Base-by-base conservation (phyloP, 2,797 vertebrate species). In the Chrysocyon brachyurus region DNA sequence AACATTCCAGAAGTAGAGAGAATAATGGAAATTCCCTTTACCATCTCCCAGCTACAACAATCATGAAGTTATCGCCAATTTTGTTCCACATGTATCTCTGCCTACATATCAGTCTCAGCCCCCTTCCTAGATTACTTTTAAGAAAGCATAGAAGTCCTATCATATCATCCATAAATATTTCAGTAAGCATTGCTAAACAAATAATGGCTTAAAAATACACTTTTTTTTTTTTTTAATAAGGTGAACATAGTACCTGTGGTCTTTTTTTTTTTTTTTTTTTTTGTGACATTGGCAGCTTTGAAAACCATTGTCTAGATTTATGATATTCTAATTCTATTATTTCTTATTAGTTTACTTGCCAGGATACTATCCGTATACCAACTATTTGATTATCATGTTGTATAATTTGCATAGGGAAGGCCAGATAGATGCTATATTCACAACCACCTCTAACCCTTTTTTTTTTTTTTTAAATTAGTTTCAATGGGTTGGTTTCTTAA, bases 111-210 rank as follows among this genome's bases (percentile, higher is more conserved):
- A 26, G 77, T 72, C 16, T 87, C 5, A 63, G 14, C 8, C 24
- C 19, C 14, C 16, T 82, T 61, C 26, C 64, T 66, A 14, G 59
- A 54, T 82, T 82, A 83, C 87, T 68, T 70, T 88, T 40, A 83
- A 96, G 61, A 83, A 91, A 70, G 83, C 59, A 33, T 24, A 70
- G 40, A n/a, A 28, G 93, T 87, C 87, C 5, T n/a, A n/a, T 77
- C 28, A 63, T 83, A 24, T n/a, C 17, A 92, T 82, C 24, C 31
- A 72, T 33, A 93, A 72, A 61, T 78, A 77, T 82, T 81, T 87
- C 21, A 81, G 36, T 59, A 89, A 31, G 15, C 66, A 59, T 26
- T 88, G n/a, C 66, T 72, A 33, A 78, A 57, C 22, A 49, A 54
- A 6, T 26, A 54, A 66, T 61, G 40, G 15, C 21, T 73, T 52